Conservation (phyloP, 2,888 invertebrate species). For the Megastigmus dorsalis region DNA sequence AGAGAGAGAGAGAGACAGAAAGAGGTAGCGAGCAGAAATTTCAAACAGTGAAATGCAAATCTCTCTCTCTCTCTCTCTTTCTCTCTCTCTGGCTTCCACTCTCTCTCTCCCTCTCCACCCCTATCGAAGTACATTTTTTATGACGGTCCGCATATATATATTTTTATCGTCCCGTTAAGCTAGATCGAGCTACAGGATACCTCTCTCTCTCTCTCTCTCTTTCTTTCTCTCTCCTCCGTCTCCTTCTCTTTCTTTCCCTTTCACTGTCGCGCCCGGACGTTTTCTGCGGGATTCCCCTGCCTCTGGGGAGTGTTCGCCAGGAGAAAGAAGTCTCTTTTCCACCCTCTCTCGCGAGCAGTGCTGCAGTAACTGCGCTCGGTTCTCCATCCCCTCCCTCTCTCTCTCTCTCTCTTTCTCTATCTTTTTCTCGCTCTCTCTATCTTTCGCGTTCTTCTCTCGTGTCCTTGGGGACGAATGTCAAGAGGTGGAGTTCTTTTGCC, state of each 20-base stretch:
- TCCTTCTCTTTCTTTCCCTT: neutral
- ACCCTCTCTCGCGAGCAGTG: neutral
- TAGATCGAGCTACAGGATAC: neutral
- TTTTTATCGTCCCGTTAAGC: constrained; percentile 45
- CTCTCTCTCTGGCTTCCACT: too few species aligned
- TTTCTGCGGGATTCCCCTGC: neutral
- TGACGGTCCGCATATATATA: neutral
- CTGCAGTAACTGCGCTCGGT: constrained; percentile 6
- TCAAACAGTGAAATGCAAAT: constrained; percentile 18
- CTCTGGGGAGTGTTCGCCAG: constrained; percentile 34
- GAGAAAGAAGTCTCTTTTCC: constrained; percentile 23
- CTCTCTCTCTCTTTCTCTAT: neutral
- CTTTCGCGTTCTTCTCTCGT: too few species aligned
- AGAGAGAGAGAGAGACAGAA: too few species aligned
- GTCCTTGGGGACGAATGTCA: constrained; percentile 48
- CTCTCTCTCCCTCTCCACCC: neutral
- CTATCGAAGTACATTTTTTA: constrained; percentile 40
- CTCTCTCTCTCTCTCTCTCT: neutral
- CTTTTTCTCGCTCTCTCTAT: neutral
- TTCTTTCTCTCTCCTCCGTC: neutral
- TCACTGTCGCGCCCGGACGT: too few species aligned
- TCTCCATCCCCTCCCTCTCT: neutral
- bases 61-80: neutral
- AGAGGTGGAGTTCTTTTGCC: constrained; percentile 40
- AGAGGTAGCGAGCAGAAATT: neutral